These are phyloP conservation scores for Plebejus argus DNA, from an alignment of 2,888 invertebrate genomes.

Conservation along the genomic window DNA sequence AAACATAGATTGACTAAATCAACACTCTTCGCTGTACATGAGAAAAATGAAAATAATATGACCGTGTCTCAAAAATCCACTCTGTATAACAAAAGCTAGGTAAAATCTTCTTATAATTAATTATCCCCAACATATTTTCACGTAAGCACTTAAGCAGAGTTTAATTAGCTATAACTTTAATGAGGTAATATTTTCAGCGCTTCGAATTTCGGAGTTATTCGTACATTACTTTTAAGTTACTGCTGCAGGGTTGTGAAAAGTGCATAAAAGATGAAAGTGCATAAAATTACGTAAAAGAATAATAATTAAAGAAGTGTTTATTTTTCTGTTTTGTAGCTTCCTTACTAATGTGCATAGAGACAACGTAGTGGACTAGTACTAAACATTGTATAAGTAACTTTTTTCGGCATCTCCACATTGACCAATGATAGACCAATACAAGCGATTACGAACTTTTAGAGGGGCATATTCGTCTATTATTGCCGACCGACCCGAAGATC, in stretches of 20 bases:
- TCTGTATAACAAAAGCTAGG: background rate
- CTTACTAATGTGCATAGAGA: no score
- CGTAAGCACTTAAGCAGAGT: background rate
- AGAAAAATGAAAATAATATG: background rate
- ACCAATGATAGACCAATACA: no score
- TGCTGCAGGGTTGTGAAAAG: background rate
- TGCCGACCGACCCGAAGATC: no score
- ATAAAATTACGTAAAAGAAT: background rate
- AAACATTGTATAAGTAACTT: no score
- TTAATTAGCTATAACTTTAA: slow-evolving; percentile 13
- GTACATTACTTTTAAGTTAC: background rate
- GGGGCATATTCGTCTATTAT: no score
- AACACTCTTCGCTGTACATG: no score
- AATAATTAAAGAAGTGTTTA: no score
- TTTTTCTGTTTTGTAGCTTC: no score
- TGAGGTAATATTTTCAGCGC: background rate
- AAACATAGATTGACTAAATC: no score
- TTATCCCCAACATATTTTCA: background rate
- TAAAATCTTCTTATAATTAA: background rate
- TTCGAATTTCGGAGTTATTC: background rate
- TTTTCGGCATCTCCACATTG: no score
- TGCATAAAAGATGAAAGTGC: background rate
- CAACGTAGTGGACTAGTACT: no score
- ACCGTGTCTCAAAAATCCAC: background rate
- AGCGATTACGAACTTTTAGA: no score